phyloP scores from a whole-genome alignment of 2,888 invertebrate genomes.

The Omphaloscelis lunosa region DNA sequence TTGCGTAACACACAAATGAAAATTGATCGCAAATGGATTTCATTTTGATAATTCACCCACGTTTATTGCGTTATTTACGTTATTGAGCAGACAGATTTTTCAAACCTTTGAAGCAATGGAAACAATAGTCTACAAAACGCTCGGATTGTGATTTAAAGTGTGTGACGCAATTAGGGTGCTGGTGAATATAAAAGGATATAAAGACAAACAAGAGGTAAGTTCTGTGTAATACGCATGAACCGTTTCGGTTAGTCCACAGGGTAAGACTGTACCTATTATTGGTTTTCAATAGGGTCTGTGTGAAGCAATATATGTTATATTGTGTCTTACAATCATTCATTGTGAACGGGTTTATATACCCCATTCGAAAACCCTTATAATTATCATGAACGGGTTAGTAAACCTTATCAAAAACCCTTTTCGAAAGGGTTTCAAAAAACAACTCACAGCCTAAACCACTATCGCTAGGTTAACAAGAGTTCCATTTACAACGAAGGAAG shows the following conservation, averaged over 20 bases:
- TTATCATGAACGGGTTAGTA: not conserved
- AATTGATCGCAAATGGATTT: no score
- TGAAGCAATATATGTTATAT: no score
- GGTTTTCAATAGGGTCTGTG: not conserved
- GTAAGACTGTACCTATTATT: not conserved
- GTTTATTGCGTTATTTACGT: no score
- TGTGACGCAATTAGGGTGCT: no score
- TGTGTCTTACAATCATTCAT: not conserved
- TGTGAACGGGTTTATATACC: not conserved
- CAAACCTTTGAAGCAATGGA: no score
- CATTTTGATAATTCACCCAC: no score
- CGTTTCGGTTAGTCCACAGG: not conserved
- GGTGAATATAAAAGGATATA: not conserved
- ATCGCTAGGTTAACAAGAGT: not conserved
- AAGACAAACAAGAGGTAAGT: not conserved
- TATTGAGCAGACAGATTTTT: no score
- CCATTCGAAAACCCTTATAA: not conserved
- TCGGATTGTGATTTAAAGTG: no score
- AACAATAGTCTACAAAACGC: no score
- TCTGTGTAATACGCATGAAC: not conserved
- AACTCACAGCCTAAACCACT: not conserved
- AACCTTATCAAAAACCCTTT: not conserved
- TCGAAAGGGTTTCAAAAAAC: not conserved
- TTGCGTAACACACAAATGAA: no score
- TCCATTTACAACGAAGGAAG: not conserved